Base-by-base conservation (phyloP, 1,140 invertebrate genomes). In the Cyclargus thomasi region DNA sequence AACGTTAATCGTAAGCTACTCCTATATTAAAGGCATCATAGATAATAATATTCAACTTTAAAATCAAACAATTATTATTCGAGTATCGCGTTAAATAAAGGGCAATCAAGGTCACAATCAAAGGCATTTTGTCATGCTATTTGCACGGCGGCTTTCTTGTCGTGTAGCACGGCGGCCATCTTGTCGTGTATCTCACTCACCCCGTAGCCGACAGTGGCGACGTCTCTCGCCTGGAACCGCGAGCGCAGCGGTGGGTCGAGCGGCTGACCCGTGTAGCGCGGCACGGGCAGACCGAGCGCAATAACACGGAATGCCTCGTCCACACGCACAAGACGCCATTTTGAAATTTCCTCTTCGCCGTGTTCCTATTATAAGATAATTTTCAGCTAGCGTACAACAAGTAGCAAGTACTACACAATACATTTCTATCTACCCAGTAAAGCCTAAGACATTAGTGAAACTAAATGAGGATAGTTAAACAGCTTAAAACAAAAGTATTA, bases 161-260 rank as follows among this genome's bases (percentile, higher is more conserved):
- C 20, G 18, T 62, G 20, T 62, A 11, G 8, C 36, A 39, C 7
- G 36, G 36, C 8, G 11, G 36, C 36, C 36, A 39, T 39, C 36
- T 39, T 39, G 59, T 36, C 22, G 8, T 18, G 39, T 67, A 10
- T 14, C 29, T 16, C n/a, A 67, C 85, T 88, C 66, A 90, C 88
- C 81, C 83, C 92, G 91, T 91, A 95, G 91, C 91, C 94, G 82
- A 86, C 93, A 94, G 92, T 90, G 63, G 94, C 88, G 23, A 99
- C 93, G 86, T 98, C 95, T 82, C 97, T 92, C 0, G 96, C 97
- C 90, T 99, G 98, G 90, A 99, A 99, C 65, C 98, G 91, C 0
- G 98, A 99, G 70, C 98, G 91, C 10, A 99, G 90, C 0, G 98
- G 98, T 14, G 98, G 98, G 93, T 99, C 98, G 11, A 99, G 88